Conservation (phyloP, 2,113 vertebrate genomes). For the Eleginops maclovinus region DNA sequence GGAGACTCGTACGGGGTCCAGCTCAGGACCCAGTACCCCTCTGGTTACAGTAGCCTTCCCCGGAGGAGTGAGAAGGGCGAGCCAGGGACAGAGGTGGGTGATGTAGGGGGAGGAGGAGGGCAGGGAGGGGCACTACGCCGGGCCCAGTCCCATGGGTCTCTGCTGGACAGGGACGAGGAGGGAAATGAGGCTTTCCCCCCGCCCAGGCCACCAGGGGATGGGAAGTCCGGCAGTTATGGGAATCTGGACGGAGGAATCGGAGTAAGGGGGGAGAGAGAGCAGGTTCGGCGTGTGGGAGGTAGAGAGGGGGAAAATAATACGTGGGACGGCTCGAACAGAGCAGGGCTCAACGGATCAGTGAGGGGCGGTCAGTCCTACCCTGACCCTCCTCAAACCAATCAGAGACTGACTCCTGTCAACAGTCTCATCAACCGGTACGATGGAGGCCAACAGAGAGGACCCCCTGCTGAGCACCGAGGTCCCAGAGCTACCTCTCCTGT, state of each 20-base stretch:
- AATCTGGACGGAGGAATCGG: slow-evolving; percentile 70
- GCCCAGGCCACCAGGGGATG: slow-evolving; percentile 82
- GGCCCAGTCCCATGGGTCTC: slow-evolving; percentile 89
- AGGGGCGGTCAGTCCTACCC: slow-evolving; percentile 27
- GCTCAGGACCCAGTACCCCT: slow-evolving; percentile 70
- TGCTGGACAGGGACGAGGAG: slow-evolving; percentile 80
- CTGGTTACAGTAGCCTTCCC: slow-evolving; percentile 78
- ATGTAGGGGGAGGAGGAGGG: slow-evolving; percentile 54
- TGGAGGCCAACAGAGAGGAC: slow-evolving; percentile 75
- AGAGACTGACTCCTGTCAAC: slow-evolving; percentile 80
- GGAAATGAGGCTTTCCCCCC: slow-evolving; percentile 67
- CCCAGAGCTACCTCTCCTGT: slow-evolving; percentile 41
- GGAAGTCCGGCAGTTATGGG: slow-evolving; percentile 79
- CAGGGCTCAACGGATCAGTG: slow-evolving; percentile 63
- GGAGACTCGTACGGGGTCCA: slow-evolving; percentile 92
- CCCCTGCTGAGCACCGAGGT: slow-evolving; percentile 77
- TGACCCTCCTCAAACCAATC: slow-evolving; percentile 37
- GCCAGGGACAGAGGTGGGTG: slow-evolving; percentile 18
- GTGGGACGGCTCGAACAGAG: slow-evolving; percentile 51
- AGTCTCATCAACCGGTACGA: slow-evolving; percentile 87
- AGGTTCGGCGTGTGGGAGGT: neutral
- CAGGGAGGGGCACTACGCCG: slow-evolving; percentile 80
- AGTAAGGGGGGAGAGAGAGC: slow-evolving; percentile 51
- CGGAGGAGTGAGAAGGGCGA: slow-evolving; percentile 64
- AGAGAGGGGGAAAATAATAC: slow-evolving; percentile 57